Conservation (phyloP, 2,888 invertebrate species). For the Cerastis rubricosa region DNA sequence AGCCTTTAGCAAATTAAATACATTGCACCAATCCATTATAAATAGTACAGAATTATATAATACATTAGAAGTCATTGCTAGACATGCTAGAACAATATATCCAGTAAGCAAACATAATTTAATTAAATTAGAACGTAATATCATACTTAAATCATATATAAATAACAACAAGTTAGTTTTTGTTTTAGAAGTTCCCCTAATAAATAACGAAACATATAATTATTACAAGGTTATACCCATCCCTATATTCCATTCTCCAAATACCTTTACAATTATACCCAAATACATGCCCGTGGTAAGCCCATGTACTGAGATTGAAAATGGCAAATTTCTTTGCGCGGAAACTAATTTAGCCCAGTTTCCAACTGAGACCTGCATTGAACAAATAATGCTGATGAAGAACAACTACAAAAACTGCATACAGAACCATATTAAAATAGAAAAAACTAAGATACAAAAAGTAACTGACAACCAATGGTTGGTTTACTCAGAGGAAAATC, state of each 20-base stretch:
- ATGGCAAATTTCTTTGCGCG: neutral
- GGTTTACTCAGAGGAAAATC: neutral
- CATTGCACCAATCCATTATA: too few species aligned
- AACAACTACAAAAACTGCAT: too few species aligned
- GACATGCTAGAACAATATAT: too few species aligned
- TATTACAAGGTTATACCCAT: constrained; percentile 4
- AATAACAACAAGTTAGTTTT: constrained; percentile 3
- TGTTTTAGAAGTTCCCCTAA: constrained; percentile 1
- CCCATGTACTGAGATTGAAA: neutral
- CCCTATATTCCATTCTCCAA: constrained; percentile 1
- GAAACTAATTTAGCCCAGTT: constrained; percentile 1
- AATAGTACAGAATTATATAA: too few species aligned
- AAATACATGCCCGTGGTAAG: constrained; percentile 5
- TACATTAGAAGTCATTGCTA: too few species aligned
- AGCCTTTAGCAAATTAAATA: too few species aligned
- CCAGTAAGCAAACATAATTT: neutral
- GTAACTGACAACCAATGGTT: too few species aligned
- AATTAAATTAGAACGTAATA: constrained; percentile 4
- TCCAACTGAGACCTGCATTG: neutral
- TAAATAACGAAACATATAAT: neutral
- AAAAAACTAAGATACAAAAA: too few species aligned
- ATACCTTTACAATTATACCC: neutral
- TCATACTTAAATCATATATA: constrained; percentile 4
- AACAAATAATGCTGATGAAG: too few species aligned
- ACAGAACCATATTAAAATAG: too few species aligned